These are phyloP conservation scores for Noctua pronuba DNA, from an alignment of 2,888 invertebrate species.

Conservation along the genomic window DNA sequence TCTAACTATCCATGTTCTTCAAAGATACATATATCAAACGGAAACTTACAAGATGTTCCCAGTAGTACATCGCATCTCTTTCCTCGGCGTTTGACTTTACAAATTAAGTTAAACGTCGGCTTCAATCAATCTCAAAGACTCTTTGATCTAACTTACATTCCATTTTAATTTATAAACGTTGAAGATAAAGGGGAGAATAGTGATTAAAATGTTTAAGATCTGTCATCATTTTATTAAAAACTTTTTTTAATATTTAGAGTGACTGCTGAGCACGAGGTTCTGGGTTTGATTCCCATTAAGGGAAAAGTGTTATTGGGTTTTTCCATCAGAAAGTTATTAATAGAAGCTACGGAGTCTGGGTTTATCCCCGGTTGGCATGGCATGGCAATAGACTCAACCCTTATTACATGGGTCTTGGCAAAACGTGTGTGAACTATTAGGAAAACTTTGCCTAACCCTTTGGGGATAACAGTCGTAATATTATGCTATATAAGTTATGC, in stretches of 20 bases:
- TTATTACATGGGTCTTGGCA: not conserved
- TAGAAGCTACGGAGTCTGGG: not conserved
- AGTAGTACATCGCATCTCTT: not conserved
- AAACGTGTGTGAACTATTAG: not conserved
- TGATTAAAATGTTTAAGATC: not conserved
- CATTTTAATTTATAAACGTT: constrained; percentile 36
- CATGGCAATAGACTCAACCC: not conserved
- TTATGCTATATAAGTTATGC: not conserved
- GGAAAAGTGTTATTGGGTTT: not conserved
- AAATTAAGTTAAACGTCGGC: constrained; percentile 30
- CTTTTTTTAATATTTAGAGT: not conserved
- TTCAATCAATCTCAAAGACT: constrained; percentile 37
- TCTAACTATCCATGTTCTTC: not conserved
- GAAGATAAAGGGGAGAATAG: not conserved
- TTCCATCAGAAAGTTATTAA: not conserved
- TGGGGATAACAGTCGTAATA: not conserved
- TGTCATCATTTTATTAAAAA: not conserved
- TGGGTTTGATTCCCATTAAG: not conserved
- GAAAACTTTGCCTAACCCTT: not conserved
- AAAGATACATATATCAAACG: not conserved
- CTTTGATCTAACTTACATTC: constrained; percentile 51
- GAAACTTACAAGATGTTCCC: not conserved
- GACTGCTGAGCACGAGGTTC: not conserved
- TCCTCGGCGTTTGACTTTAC: constrained; percentile 15
- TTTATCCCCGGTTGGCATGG: not conserved